A percentile compares a stretch with the other conserved stretches of the same genome.
Evolutionary conservation across 2,888 invertebrate species (phyloP).

Genomic region (Drosophila formosana): DNA sequence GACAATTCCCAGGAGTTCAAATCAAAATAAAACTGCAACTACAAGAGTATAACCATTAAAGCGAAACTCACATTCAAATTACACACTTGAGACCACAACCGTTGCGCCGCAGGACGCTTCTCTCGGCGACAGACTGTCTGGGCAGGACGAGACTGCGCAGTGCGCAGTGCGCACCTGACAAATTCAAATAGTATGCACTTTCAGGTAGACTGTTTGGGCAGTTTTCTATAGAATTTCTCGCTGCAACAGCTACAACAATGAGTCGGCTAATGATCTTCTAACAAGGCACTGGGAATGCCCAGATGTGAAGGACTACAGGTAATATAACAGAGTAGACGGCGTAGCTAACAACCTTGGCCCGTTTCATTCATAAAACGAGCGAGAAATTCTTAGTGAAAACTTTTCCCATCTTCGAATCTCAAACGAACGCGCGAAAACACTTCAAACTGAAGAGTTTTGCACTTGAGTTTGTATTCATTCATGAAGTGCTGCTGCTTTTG

Average conservation of each 20-base stretch:
- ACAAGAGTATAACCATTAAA: constrained; percentile 5
- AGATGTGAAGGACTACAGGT: constrained; percentile 48
- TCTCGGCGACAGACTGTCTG: constrained; percentile 78
- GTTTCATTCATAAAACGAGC: constrained; percentile 70
- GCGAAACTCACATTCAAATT: constrained; percentile 47
- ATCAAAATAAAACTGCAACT: constrained; percentile 2
- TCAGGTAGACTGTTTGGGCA: constrained; percentile 60
- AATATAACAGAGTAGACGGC: constrained; percentile 22
- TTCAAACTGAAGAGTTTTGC: constrained; percentile 76
- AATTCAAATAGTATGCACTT: constrained; percentile 26
- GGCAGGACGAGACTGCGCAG: constrained; percentile 27
- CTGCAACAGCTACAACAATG: constrained; percentile 46
- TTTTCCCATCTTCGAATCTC: constrained; percentile 7
- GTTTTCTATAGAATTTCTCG: constrained; percentile 66
- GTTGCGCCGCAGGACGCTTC: constrained; percentile 56
- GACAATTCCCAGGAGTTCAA: constrained; percentile 9
- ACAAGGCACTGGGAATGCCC: constrained; percentile 79
- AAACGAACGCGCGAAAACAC: constrained; percentile 58
- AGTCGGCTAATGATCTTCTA: constrained; percentile 83
- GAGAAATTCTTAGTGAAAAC: constrained; percentile 21
- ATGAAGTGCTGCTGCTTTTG: constrained; percentile 68
- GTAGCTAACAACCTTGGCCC: constrained; percentile 20
- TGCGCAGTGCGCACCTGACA: constrained; percentile 66
- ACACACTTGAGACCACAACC: constrained; percentile 74
- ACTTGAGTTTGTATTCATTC: constrained; percentile 74